Percentiles rank a stretch among this genome's conserved stretches.
Conservation (phyloP, 2,113 vertebrate genomes). For the Bubo scandiacus region DNA sequence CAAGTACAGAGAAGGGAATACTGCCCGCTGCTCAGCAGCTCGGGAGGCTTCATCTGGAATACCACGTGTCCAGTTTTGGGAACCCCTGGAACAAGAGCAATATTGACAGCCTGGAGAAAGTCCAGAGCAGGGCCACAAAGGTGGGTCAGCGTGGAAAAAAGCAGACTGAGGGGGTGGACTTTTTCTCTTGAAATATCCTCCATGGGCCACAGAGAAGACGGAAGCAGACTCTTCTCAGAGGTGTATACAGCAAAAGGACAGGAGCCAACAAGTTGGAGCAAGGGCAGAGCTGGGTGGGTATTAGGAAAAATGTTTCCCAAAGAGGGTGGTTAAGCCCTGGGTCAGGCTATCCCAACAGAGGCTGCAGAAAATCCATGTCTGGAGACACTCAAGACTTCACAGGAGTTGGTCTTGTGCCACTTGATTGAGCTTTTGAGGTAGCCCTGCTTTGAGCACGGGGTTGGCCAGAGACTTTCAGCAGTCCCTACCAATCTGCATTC, state of each 20-base stretch:
- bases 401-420: not conserved
- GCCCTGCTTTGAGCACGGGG: not conserved
- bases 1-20: not conserved
- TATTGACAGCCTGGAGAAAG: not conserved
- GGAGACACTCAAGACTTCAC: not conserved
- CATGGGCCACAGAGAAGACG: not conserved
- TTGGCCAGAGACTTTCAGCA: not conserved
- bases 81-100: not conserved
- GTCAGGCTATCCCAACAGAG: not conserved
- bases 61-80: fast-evolving
- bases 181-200: not conserved
- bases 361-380: not conserved
- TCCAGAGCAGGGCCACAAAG: not conserved
- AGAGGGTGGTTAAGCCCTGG: not conserved
- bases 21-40: not conserved
- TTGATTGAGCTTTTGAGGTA: not conserved
- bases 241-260: not conserved
- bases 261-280: not conserved
- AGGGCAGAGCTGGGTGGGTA: not conserved
- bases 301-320: not conserved
- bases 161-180: not conserved
- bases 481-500: not conserved
- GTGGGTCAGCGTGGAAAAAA: not conserved
- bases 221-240: not conserved
- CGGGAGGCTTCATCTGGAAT: not conserved